phyloP scores from a whole-genome alignment of 2,797 vertebrate species.

The Sebastes nivosus region DNA sequence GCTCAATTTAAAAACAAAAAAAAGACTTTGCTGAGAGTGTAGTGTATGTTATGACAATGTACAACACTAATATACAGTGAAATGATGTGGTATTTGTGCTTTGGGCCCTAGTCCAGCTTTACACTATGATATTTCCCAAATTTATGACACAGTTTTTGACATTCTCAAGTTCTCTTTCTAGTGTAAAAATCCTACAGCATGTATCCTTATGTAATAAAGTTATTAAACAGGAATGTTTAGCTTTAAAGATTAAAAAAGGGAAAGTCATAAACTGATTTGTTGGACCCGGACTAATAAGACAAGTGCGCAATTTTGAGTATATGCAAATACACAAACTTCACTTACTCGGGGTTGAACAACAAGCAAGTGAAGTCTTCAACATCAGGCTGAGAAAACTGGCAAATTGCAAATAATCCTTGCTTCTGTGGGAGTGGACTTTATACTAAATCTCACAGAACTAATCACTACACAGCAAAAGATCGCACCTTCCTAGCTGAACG shows the following conservation, averaged over 20 bases:
- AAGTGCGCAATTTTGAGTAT: slow-evolving; percentile 35
- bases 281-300: slow-evolving; percentile 43
- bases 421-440: slow-evolving; percentile 27
- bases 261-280: slow-evolving; percentile 42
- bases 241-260: slow-evolving; percentile 11
- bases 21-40: slow-evolving; percentile 36
- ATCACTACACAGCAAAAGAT: slow-evolving; percentile 65
- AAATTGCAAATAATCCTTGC: slow-evolving; percentile 37
- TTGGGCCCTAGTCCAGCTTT: slow-evolving; percentile 48
- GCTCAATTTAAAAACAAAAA: neutral
- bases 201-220: neutral
- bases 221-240: slow-evolving; percentile 31
- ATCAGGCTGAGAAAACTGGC: slow-evolving; percentile 29
- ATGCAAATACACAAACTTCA: slow-evolving; percentile 43
- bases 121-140: slow-evolving; percentile 33
- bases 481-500: slow-evolving; percentile 46
- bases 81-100: slow-evolving; percentile 70
- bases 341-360: slow-evolving; percentile 21
- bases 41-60: slow-evolving; percentile 54
- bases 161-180: slow-evolving; percentile 24
- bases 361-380: slow-evolving; percentile 43
- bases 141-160: slow-evolving; percentile 25
- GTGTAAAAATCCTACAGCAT: neutral
- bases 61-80: slow-evolving; percentile 78
- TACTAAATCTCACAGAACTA: slow-evolving; percentile 46